Evolutionary conservation across 2,797 vertebrate species (phyloP).

Genomic region (Dallia pectoralis): DNA sequence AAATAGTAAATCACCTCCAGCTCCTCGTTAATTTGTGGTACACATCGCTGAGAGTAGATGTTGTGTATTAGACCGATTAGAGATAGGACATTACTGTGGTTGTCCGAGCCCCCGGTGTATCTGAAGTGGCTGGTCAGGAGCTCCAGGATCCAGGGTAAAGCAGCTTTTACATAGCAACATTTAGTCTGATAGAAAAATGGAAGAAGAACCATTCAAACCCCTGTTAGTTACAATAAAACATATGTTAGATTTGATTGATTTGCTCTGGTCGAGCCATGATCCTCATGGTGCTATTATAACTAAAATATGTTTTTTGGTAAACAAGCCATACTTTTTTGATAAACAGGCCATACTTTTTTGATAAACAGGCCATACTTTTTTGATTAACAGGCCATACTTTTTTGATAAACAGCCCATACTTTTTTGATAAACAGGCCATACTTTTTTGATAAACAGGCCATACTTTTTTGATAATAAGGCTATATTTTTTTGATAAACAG

Average conservation of each 20-base stretch:
- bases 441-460: too few relatives aligned
- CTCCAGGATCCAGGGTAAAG: constrained; percentile 76
- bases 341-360: too few relatives aligned
- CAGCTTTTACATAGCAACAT: constrained; percentile 79
- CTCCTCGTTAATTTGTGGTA: constrained; percentile 76
- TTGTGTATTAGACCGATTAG: constrained; percentile 73
- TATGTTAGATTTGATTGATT: not conserved
- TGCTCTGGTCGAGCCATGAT: not conserved
- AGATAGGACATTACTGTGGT: constrained; percentile 68
- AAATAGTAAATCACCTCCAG: constrained; percentile 63
- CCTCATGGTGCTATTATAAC: not conserved
- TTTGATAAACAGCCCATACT: too few relatives aligned
- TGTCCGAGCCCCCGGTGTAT: constrained; percentile 69
- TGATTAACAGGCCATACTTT: too few relatives aligned
- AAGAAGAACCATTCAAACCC: not conserved
- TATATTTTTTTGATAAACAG: too few relatives aligned
- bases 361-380: too few relatives aligned
- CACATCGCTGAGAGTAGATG: constrained; percentile 78
- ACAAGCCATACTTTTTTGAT: too few relatives aligned
- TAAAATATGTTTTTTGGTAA: not conserved
- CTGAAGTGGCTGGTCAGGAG: constrained; percentile 73
- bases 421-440: too few relatives aligned
- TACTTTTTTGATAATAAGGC: too few relatives aligned
- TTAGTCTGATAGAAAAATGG: constrained; percentile 61
- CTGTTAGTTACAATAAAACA: not conserved